Conservation (phyloP, 2,888 invertebrate species). For the Drosophila infuscata region DNA sequence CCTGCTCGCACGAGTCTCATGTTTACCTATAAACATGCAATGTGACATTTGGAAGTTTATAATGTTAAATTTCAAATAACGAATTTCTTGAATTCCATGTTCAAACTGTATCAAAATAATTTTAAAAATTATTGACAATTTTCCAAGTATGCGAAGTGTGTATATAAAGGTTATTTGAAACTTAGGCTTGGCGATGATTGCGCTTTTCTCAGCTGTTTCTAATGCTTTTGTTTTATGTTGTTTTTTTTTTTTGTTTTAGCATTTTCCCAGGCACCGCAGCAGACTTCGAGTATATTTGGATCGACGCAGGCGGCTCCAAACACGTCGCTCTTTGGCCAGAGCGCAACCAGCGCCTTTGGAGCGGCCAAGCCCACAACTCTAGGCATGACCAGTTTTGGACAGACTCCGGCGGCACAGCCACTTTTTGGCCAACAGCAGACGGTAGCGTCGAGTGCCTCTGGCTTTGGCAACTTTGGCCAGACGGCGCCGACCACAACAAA, state of each 20-base stretch:
- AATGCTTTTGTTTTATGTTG: neutral
- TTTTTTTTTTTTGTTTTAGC: conserved; percentile 28
- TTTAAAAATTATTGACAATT: neutral
- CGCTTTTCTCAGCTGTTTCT: neutral
- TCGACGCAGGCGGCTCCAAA: conserved; percentile 84
- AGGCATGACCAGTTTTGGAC: conserved; percentile 82
- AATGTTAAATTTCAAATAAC: neutral
- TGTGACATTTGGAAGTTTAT: neutral
- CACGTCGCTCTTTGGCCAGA: conserved; percentile 88
- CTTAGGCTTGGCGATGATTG: neutral
- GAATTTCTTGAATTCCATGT: neutral
- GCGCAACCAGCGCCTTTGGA: conserved; percentile 87
- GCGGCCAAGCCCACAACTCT: conserved; percentile 85
- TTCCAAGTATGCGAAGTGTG: neutral
- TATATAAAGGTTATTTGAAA: neutral
- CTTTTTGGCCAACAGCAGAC: conserved; percentile 86
- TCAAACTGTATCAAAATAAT: neutral
- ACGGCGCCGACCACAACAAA: conserved; percentile 84
- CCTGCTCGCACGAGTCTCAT: neutral
- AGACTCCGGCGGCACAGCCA: conserved; percentile 81
- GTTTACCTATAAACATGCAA: neutral
- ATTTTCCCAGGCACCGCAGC: conserved; percentile 85
- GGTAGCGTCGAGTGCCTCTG: conserved; percentile 83
- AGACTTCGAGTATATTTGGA: conserved; percentile 88
- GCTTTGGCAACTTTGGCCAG: conserved; percentile 89